These are phyloP conservation scores for Naja naja DNA, from an alignment of 2,113 vertebrate species.

Conservation along the genomic window DNA sequence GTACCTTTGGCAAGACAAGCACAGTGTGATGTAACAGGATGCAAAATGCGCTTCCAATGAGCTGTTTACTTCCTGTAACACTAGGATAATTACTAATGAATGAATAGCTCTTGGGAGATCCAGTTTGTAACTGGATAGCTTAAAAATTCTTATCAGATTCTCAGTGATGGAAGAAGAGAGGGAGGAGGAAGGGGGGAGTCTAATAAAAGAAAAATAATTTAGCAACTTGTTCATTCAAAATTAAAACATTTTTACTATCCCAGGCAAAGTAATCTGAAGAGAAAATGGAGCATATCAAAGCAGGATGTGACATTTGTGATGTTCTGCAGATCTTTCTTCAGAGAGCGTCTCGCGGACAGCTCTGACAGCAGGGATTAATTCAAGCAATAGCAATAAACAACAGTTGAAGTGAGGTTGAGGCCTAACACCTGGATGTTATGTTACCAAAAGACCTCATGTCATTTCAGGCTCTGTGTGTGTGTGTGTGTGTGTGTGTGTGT, in stretches of 20 bases:
- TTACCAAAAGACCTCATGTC: slow-evolving; percentile 26
- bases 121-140: slow-evolving; percentile 63
- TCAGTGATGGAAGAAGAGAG: slow-evolving; percentile 53
- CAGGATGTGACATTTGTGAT: slow-evolving; percentile 69
- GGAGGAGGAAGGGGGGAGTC: not conserved
- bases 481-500: not conserved
- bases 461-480: not conserved
- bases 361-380: slow-evolving; percentile 75
- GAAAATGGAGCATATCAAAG: slow-evolving; percentile 74
- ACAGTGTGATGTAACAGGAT: slow-evolving; percentile 59
- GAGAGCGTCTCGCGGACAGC: slow-evolving; percentile 63
- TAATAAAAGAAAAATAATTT: slow-evolving; percentile 26
- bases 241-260: slow-evolving; percentile 65
- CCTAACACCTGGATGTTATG: slow-evolving; percentile 68
- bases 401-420: slow-evolving; percentile 60
- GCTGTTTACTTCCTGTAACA: slow-evolving; percentile 65
- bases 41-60: slow-evolving; percentile 61
- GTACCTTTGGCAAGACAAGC: slow-evolving; percentile 53
- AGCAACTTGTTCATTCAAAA: slow-evolving; percentile 51
- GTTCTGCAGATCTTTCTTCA: slow-evolving; percentile 72
- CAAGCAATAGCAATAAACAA: slow-evolving; percentile 68
- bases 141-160: slow-evolving; percentile 67
- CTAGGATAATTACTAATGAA: slow-evolving; percentile 62
- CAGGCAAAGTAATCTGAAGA: slow-evolving; percentile 62
- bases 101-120: slow-evolving; percentile 54